These are phyloP conservation scores for Zygaena filipendulae DNA, from an alignment of 2,888 invertebrate genomes.

Conservation along the genomic window DNA sequence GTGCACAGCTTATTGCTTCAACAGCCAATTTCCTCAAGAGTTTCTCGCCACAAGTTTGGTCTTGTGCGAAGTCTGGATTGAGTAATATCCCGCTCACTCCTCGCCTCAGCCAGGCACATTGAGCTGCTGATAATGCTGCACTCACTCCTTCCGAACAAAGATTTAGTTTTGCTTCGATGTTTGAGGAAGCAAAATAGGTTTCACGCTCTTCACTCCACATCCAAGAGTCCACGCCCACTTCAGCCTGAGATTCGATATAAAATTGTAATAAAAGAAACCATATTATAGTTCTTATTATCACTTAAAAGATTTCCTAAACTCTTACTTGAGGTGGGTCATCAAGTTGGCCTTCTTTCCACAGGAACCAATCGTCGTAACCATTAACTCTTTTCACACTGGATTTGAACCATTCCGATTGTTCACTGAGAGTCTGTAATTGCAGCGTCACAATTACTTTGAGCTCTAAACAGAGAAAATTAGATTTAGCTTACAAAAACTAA, in stretches of 20 bases:
- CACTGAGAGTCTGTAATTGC: slow-evolving; percentile 66
- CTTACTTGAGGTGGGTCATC: slow-evolving; percentile 22
- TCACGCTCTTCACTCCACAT: slow-evolving; percentile 31
- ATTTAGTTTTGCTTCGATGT: slow-evolving; percentile 38
- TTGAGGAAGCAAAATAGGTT: slow-evolving; percentile 30
- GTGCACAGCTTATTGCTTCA: slow-evolving; percentile 39
- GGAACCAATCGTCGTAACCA: slow-evolving; percentile 75
- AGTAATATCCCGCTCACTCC: slow-evolving; percentile 41
- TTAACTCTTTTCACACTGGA: slow-evolving; percentile 66
- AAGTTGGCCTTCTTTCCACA: slow-evolving; percentile 80
- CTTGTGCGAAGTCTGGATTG: slow-evolving; percentile 32
- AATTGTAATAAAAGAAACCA: slow-evolving; percentile 4
- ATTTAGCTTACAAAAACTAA: too few species aligned
- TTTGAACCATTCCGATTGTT: slow-evolving; percentile 80
- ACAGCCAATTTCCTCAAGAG: slow-evolving; percentile 35
- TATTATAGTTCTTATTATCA: background rate
- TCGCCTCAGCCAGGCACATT: slow-evolving; percentile 44
- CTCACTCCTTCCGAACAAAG: slow-evolving; percentile 37
- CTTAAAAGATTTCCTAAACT: background rate
- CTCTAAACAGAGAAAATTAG: slow-evolving; percentile 37
- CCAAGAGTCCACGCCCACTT: slow-evolving; percentile 29
- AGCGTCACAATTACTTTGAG: slow-evolving; percentile 46
- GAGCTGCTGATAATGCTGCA: slow-evolving; percentile 33
- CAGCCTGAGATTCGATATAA: slow-evolving; percentile 18
- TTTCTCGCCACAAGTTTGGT: slow-evolving; percentile 31